Percentiles rank a stretch among this genome's conserved stretches.
phyloP scores from a whole-genome alignment of 2,797 vertebrate species.

The Cuniculus paca region DNA sequence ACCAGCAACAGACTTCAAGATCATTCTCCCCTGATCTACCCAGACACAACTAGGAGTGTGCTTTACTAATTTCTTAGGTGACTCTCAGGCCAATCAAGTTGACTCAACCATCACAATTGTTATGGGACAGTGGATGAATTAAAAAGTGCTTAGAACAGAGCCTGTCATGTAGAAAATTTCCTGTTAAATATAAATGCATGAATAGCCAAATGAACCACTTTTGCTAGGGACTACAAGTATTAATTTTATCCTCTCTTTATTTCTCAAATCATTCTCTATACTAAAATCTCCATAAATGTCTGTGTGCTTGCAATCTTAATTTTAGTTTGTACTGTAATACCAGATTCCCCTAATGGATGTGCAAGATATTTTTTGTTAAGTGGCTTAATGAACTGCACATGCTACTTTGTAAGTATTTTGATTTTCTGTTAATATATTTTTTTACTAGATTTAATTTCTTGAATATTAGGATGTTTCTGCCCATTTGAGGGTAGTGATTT shows the following conservation, averaged over 20 bases:
- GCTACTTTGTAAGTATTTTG: background rate
- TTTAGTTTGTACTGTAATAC: background rate
- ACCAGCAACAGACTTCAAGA: background rate
- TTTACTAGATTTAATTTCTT: background rate
- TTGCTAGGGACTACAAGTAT: background rate
- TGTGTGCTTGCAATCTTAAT: background rate
- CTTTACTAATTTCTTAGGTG: background rate
- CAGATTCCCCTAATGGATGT: background rate
- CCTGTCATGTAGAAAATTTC: background rate
- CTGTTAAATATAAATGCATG: background rate
- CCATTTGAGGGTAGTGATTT: background rate
- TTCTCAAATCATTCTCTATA: conserved; percentile 35
- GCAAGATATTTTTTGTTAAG: conserved; percentile 47
- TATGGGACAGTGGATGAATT: background rate
- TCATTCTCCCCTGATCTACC: background rate
- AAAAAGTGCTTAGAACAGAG: conserved; percentile 1
- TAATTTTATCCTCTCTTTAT: conserved; percentile 4
- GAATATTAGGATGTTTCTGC: background rate
- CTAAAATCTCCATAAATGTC: background rate
- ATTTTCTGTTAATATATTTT: conserved; percentile 13
- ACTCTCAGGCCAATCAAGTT: background rate
- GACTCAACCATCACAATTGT: background rate
- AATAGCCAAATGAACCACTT: background rate
- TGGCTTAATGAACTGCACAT: conserved; percentile 23
- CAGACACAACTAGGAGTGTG: background rate